Percentiles rank a stretch among this genome's conserved stretches.
Conservation (phyloP, 2,113 vertebrate species). For the Buteo buteo region DNA sequence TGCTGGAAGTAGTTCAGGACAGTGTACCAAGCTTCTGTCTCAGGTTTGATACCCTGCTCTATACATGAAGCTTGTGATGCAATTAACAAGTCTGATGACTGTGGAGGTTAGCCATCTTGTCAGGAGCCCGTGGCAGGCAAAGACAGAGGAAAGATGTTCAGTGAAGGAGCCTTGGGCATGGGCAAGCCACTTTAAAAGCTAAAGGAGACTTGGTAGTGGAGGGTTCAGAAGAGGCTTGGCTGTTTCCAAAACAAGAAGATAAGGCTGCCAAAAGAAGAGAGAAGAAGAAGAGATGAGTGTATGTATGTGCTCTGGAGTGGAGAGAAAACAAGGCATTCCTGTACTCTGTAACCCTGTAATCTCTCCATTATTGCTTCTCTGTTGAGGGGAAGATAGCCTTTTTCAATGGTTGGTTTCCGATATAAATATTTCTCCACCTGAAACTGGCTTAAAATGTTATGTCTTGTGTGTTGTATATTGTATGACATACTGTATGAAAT, state of each 20-base stretch:
- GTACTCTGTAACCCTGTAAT: neutral
- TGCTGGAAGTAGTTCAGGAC: neutral
- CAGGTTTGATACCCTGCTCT: neutral
- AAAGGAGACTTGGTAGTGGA: neutral
- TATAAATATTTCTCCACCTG: neutral
- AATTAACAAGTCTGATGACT: neutral
- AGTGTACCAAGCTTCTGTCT: neutral
- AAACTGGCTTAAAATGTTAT: neutral
- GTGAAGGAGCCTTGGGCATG: neutral
- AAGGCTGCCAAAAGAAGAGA: neutral
- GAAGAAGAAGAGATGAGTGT: neutral
- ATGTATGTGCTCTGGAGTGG: neutral
- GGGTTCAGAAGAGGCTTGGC: neutral
- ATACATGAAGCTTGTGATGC: neutral
- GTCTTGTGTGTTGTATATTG: neutral
- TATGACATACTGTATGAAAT: neutral
- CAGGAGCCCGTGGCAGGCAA: neutral
- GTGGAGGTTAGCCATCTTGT: neutral
- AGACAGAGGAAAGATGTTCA: neutral
- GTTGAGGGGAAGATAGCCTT: neutral
- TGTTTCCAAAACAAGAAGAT: neutral
- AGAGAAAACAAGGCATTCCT: neutral
- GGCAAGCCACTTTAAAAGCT: neutral
- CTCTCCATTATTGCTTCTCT: neutral
- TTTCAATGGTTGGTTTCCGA: neutral